Evolutionary conservation across 2,113 vertebrate genomes (phyloP).

Genomic region (Catharus fuscescens): DNA sequence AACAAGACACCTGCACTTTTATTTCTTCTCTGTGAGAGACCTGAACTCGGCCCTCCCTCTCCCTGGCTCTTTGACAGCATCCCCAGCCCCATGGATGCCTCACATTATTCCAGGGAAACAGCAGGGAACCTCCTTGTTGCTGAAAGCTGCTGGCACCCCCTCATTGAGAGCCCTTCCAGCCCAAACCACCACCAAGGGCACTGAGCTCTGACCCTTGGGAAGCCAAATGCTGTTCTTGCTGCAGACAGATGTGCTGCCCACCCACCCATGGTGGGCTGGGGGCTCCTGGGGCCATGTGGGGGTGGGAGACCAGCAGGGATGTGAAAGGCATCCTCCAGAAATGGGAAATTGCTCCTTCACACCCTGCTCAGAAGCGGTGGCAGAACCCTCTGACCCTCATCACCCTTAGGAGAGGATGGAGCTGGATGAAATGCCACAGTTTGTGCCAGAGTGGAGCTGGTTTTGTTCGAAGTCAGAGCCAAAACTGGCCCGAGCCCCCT

Average conservation of each 20-base stretch:
- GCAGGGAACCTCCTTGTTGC: neutral
- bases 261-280: neutral
- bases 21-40: neutral
- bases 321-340: neutral
- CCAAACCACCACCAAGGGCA: fast-evolving
- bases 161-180: neutral
- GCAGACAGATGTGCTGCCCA: neutral
- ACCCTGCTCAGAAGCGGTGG: neutral
- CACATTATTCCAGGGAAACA: neutral
- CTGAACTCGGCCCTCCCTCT: fast-evolving
- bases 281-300: fast-evolving
- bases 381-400: neutral
- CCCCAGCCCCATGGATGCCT: neutral
- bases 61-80: neutral
- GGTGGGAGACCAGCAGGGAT: neutral
- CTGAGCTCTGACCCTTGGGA: neutral
- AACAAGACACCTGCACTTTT: neutral
- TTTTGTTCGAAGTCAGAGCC: neutral
- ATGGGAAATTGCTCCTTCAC: neutral
- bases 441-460: neutral
- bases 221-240: neutral
- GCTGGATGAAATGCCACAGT: neutral
- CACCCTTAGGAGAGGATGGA: neutral
- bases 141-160: neutral
- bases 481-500: neutral